Base-by-base conservation (phyloP, 2,888 invertebrate genomes). In the Yponomeuta malinellus region DNA sequence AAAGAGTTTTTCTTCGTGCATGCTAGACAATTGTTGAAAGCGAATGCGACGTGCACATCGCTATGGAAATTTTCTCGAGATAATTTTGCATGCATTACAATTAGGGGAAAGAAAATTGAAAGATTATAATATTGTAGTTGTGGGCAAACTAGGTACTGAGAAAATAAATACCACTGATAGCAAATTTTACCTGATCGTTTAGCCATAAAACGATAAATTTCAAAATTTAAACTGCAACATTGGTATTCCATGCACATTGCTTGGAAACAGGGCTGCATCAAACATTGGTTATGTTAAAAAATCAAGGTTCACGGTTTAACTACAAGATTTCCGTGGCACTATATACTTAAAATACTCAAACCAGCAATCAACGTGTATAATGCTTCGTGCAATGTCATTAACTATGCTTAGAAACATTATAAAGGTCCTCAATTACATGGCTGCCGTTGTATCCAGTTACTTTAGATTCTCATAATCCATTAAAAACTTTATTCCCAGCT, bases 11-110 rank as follows among this genome's bases (percentile, higher is more conserved):
- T 23, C 52, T 59, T 59, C 52, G 52, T 2, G 52, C 68, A 69
- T 31, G 5, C n/a, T 48, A 63, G 5, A 69, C 69, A 69, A 69
- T 69, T 29, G 37, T 63, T 63, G 69, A 69, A 69, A 69, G 69
- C 52, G 69, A 69, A 63, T 43, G 69, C 31, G 37, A 69, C 12
- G 52, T 59, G 52, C 52, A 59, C 15, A 12, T 59, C 52, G 52
- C 52, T 69, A 69, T 69, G 69, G 63, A 69, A 63, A 69, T 69
- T 59, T 63, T 52, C 52, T 59, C 8, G 0, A 43, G 43, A 43
- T 43, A 43, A 37, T 43, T 43, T 43, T 59, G 52, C 52, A 59
- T 59, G 3, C 52, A 59, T 15, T 59, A 59, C 5, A 59, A 59
- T 59, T 59, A 59, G 52, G 52, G 52, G 52, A 12, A 59, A 59